Conservation (phyloP, 2,888 invertebrate species). For the Lepidocyrtinus sp. region DNA sequence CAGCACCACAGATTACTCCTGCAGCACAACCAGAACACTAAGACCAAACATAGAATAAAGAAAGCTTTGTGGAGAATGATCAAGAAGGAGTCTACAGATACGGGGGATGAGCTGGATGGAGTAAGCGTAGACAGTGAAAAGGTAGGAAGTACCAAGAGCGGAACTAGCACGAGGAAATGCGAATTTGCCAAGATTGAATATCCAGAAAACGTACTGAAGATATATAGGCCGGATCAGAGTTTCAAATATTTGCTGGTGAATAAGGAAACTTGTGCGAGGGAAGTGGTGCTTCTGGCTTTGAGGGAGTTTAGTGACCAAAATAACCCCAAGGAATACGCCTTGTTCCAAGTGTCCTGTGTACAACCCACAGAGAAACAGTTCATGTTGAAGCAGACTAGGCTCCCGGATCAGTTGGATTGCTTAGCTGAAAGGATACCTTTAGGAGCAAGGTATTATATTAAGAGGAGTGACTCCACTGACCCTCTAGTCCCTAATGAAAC, state of each 20-base stretch:
- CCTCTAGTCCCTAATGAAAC: slow-evolving; percentile 97
- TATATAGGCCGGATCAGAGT: slow-evolving; percentile 95
- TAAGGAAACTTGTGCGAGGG: slow-evolving; percentile 82
- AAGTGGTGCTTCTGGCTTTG: slow-evolving; percentile 96
- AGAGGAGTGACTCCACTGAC: slow-evolving; percentile 94
- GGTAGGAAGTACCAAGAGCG: slow-evolving; percentile 55
- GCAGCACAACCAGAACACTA: slow-evolving; percentile 71
- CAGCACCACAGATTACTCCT: slow-evolving; percentile 62
- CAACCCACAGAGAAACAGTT: slow-evolving; percentile 72
- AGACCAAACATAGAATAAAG: slow-evolving; percentile 46
- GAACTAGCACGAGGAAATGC: slow-evolving; percentile 69
- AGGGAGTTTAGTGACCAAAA: slow-evolving; percentile 93
- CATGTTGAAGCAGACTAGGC: slow-evolving; percentile 94
- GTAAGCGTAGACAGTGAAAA: slow-evolving; percentile 61
- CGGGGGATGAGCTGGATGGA: slow-evolving; percentile 6
- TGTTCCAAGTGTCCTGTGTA: slow-evolving; percentile 63
- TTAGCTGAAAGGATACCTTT: slow-evolving; percentile 93
- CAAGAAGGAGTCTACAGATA: slow-evolving; percentile 39
- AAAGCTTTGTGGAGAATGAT: slow-evolving; percentile 48
- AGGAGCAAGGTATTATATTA: slow-evolving; percentile 92
- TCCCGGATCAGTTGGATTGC: slow-evolving; percentile 96
- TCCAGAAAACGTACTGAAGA: slow-evolving; percentile 97
- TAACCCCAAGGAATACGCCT: slow-evolving; percentile 78
- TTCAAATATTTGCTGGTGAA: slow-evolving; percentile 97
- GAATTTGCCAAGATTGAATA: slow-evolving; percentile 79